These are phyloP conservation scores for Adelphocoris suturalis DNA, from an alignment of 2,888 invertebrate species.

Conservation along the genomic window DNA sequence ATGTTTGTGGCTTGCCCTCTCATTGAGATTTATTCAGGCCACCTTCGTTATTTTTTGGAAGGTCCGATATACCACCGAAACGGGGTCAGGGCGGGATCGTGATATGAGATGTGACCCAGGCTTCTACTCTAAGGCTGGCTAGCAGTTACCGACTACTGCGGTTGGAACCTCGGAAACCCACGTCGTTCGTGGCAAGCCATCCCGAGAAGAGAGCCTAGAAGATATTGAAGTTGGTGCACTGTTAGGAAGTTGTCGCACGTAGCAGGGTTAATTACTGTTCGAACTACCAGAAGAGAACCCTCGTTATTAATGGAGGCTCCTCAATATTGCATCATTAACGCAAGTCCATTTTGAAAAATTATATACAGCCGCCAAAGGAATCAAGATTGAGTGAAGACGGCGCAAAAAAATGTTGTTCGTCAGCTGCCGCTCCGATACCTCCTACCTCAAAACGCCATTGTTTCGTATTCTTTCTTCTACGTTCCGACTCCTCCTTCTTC, in stretches of 20 bases:
- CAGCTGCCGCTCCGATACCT: slow-evolving; percentile 42
- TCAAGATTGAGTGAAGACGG: slow-evolving; percentile 43
- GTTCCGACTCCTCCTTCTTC: not conserved
- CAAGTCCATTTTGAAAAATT: slow-evolving; percentile 51
- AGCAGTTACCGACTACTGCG: slow-evolving; percentile 55
- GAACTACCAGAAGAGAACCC: slow-evolving; percentile 46
- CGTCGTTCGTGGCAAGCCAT: slow-evolving; percentile 53
- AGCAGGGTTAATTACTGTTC: slow-evolving; percentile 61
- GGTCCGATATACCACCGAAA: not conserved
- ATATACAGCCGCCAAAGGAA: slow-evolving; percentile 61
- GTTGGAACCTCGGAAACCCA: slow-evolving; percentile 7
- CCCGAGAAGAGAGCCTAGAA: slow-evolving; percentile 3
- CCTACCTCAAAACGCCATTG: slow-evolving; percentile 30
- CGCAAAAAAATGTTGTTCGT: slow-evolving; percentile 38
- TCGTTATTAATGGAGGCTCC: slow-evolving; percentile 62
- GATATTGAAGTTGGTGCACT: slow-evolving; percentile 48
- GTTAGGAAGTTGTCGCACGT: slow-evolving; percentile 58
- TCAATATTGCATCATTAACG: slow-evolving; percentile 61
- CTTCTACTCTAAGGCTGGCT: not conserved
- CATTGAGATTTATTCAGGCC: not conserved
- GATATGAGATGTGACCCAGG: slow-evolving; percentile 47
- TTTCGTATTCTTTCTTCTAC: not conserved
- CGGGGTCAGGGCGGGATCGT: slow-evolving; percentile 16
- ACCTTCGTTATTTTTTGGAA: not conserved
- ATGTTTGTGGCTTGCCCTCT: not conserved